Evolutionary conservation across 2,888 invertebrate genomes (phyloP).

Genomic region (Thysanoteuthis rhombus): DNA sequence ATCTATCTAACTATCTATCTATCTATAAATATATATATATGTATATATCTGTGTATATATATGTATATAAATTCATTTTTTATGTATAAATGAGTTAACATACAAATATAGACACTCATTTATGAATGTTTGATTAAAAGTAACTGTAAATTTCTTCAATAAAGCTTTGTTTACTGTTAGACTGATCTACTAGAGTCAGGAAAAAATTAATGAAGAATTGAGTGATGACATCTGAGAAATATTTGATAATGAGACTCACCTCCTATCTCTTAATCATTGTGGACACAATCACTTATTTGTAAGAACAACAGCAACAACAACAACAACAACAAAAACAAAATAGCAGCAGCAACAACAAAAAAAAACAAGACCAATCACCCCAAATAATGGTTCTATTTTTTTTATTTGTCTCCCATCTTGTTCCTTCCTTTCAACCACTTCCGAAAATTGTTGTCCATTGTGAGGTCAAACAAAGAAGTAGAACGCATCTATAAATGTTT

Average conservation of each 20-base stretch:
- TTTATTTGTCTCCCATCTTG: neutral
- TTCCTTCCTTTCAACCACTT: neutral
- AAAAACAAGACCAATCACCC: neutral
- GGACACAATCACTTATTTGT: conserved; percentile 12
- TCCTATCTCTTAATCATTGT: neutral
- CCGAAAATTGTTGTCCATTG: neutral
- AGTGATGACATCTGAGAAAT: neutral
- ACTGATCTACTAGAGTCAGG: neutral
- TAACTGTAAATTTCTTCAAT: too few relatives aligned
- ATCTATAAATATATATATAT: too few relatives aligned
- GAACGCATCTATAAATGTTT: neutral
- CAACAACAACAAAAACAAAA: too few relatives aligned
- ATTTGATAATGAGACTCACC: neutral
- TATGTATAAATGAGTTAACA: too few relatives aligned
- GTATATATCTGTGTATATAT: too few relatives aligned
- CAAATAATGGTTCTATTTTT: neutral
- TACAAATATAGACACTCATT: too few relatives aligned
- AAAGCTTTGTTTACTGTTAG: too few relatives aligned
- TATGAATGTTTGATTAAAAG: too few relatives aligned
- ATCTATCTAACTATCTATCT: too few relatives aligned
- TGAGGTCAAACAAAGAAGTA: neutral
- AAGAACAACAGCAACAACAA: neutral
- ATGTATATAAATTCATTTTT: too few relatives aligned
- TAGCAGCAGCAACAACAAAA: too few relatives aligned
- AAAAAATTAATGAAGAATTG: neutral